Percentiles rank a stretch among this genome's conserved stretches.
Conservation (phyloP, 53 echinoderm and acorn worm genomes). For the Antedon mediterranea region DNA sequence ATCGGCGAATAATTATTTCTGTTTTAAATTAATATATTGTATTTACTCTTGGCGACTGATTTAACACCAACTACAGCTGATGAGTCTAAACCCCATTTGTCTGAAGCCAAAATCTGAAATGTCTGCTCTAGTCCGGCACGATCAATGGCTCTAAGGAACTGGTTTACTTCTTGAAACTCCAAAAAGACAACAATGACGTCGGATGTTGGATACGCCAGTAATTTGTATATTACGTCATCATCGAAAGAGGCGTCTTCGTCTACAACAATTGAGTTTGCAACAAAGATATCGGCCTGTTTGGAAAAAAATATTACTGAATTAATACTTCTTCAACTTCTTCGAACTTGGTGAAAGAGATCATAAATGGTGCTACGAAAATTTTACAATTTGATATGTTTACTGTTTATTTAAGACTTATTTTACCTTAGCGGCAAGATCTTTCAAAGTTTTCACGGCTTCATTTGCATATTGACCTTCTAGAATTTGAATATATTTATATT, state of each 20-base stretch:
- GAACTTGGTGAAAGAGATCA: too few relatives aligned
- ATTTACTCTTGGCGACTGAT: slow-evolving; percentile 21
- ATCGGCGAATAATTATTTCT: not conserved
- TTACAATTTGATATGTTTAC: too few relatives aligned
- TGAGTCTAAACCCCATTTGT: slow-evolving; percentile 6
- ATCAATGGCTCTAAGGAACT: not conserved
- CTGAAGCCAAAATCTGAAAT: slow-evolving; percentile 20
- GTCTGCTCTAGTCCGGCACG: not conserved
- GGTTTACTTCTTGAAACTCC: not conserved
- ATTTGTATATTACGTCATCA: not conserved
- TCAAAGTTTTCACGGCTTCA: not conserved
- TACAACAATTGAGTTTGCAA: not conserved
- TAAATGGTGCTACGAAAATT: too few relatives aligned
- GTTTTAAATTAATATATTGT: too few relatives aligned
- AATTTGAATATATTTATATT: not conserved
- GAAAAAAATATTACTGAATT: not conserved
- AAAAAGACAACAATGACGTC: not conserved
- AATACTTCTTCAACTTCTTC: too few relatives aligned
- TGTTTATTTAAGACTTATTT: not conserved
- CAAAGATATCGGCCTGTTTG: not conserved
- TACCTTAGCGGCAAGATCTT: not conserved
- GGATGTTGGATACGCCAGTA: not conserved
- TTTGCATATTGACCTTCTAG: not conserved
- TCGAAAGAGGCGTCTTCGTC: not conserved
- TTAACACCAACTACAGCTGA: slow-evolving; percentile 13